These are phyloP conservation scores for Prosopocoilus inquinatus DNA, from an alignment of 2,888 invertebrate species.

Conservation along the genomic window DNA sequence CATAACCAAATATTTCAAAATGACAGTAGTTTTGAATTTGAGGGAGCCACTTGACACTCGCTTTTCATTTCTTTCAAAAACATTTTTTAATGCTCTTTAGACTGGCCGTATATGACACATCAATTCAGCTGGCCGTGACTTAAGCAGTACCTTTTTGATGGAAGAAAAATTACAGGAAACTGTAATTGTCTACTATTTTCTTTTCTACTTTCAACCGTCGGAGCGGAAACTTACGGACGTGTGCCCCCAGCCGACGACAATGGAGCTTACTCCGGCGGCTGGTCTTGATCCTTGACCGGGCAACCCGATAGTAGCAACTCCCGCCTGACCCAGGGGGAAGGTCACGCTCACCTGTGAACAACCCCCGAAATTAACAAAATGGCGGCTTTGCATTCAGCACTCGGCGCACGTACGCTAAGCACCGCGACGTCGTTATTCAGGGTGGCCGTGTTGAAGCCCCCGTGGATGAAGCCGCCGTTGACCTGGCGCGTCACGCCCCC, in stretches of 20 bases:
- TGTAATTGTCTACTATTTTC: no score
- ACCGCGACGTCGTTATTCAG: constrained; percentile 42
- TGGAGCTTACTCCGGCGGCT: constrained; percentile 17
- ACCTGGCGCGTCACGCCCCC: constrained; percentile 29
- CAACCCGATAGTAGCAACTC: constrained; percentile 10
- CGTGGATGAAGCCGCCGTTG: constrained; percentile 29
- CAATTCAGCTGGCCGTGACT: no score
- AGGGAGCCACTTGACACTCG: no score
- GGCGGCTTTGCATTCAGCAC: background rate
- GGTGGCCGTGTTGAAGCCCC: constrained; percentile 29
- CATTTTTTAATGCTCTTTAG: no score
- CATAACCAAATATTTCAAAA: no score
- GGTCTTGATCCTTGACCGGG: constrained; percentile 17
- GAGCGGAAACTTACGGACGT: constrained; percentile 6
- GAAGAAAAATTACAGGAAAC: no score
- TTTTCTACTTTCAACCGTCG: no score
- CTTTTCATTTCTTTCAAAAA: no score
- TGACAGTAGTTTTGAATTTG: no score
- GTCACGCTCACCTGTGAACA: constrained; percentile 8
- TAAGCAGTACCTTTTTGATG: no score
- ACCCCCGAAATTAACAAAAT: background rate
- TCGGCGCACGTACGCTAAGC: constrained; percentile 37
- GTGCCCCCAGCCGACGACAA: constrained; percentile 28
- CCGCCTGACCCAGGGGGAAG: constrained; percentile 16
- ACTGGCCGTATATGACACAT: no score